A percentile compares a stretch with the other conserved stretches of the same genome.
These are phyloP conservation scores for Hylia prasina DNA, from an alignment of 2,113 vertebrate genomes.

Conservation along the genomic window DNA sequence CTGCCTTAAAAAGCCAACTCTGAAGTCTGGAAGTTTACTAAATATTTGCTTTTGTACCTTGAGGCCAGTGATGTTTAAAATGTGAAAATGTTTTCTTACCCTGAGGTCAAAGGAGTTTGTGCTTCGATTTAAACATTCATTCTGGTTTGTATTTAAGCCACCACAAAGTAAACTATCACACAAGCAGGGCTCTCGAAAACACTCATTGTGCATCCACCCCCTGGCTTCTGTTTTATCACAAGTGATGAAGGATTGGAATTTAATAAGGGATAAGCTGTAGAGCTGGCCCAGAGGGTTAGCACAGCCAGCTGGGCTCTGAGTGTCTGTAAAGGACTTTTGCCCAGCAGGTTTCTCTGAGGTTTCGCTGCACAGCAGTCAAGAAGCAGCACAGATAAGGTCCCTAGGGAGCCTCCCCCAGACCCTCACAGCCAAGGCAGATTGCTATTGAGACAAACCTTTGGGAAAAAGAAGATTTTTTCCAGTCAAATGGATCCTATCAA, in stretches of 20 bases:
- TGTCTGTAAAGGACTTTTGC: not conserved
- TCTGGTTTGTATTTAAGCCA: constrained; percentile 1
- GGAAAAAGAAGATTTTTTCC: not conserved
- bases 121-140: constrained; percentile 31
- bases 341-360: not conserved
- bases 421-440: not conserved
- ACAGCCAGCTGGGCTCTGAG: not conserved
- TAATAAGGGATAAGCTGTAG: not conserved
- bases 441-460: not conserved
- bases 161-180: not conserved
- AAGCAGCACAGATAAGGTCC: not conserved
- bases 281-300: not conserved
- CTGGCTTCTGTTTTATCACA: constrained; percentile 35
- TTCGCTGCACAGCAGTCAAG: not conserved
- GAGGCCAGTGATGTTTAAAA: not conserved
- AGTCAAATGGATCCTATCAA: not conserved
- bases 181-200: not conserved
- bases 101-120: not conserved
- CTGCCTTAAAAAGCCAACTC: not conserved
- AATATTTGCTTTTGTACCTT: constrained; percentile 15
- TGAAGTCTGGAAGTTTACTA: constrained; percentile 22
- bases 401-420: not conserved
- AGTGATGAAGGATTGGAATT: not conserved
- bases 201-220: not conserved
- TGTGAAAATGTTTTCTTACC: constrained; percentile 7